phyloP scores from a whole-genome alignment of 2,888 invertebrate species.

The Orthosia gracilis region DNA sequence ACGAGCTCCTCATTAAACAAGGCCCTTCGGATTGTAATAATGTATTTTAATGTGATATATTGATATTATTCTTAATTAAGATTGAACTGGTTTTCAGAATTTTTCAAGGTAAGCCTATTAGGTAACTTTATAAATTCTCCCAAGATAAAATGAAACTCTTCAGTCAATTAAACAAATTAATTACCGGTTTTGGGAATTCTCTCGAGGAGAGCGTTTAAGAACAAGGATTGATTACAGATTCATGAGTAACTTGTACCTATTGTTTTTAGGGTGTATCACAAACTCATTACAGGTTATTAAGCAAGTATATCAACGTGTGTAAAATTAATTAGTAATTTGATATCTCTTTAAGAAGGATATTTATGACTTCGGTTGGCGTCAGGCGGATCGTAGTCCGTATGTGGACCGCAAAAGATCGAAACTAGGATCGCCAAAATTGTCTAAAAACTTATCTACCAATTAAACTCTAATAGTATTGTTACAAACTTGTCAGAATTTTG shows the following conservation, averaged over 20 bases:
- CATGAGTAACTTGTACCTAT: constrained; percentile 18
- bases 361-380: too few relatives aligned
- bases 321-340: too few relatives aligned
- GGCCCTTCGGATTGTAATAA: too few relatives aligned
- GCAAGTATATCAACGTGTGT: not conserved
- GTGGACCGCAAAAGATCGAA: too few relatives aligned
- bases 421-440: too few relatives aligned
- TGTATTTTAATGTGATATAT: too few relatives aligned
- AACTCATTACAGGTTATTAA: constrained; percentile 16
- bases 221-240: constrained; percentile 48
- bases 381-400: too few relatives aligned
- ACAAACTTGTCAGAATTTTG: too few relatives aligned
- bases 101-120: not conserved
- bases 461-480: too few relatives aligned
- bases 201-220: constrained; percentile 1
- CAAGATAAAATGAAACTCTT: not conserved
- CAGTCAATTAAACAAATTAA: constrained; percentile 1
- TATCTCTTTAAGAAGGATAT: too few relatives aligned
- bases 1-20: too few relatives aligned
- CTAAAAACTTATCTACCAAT: too few relatives aligned
- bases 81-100: not conserved
- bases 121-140: not conserved
- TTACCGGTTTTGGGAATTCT: constrained; percentile 1
- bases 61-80: not conserved
- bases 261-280: not conserved